Conservation (phyloP, 2,797 vertebrate genomes). For the Liparis tanakae region DNA sequence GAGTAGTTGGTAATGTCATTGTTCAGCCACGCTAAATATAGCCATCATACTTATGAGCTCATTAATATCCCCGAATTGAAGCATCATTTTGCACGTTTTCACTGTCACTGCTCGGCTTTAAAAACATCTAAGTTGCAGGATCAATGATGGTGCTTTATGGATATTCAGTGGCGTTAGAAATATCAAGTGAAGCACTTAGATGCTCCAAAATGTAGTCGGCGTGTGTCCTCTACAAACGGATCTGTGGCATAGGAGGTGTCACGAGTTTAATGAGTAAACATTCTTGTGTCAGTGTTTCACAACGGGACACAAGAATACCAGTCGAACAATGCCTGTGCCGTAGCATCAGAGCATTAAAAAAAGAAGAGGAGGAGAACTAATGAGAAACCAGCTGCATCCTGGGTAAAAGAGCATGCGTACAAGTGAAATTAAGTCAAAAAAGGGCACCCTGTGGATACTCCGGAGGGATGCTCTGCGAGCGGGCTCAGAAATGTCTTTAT, state of each 20-base stretch:
- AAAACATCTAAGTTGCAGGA: not conserved
- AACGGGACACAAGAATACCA: not conserved
- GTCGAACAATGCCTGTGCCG: not conserved
- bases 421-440: not conserved
- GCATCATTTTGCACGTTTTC: constrained; percentile 17
- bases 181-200: not conserved
- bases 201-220: not conserved
- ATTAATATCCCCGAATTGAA: constrained; percentile 13
- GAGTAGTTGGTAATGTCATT: not conserved
- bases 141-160: not conserved
- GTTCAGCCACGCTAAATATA: constrained; percentile 4
- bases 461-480: too few relatives aligned
- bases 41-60: constrained; percentile 2
- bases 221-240: not conserved
- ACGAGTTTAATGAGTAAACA: not conserved
- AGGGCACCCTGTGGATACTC: not conserved
- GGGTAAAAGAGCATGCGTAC: not conserved
- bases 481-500: too few relatives aligned
- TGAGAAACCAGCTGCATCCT: not conserved
- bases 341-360: not conserved
- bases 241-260: too few relatives aligned
- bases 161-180: not conserved
- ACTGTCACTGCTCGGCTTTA: constrained; percentile 10
- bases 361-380: not conserved
- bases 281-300: not conserved